Conservation (phyloP, 2,113 vertebrate genomes). For the Piprites chloris region DNA sequence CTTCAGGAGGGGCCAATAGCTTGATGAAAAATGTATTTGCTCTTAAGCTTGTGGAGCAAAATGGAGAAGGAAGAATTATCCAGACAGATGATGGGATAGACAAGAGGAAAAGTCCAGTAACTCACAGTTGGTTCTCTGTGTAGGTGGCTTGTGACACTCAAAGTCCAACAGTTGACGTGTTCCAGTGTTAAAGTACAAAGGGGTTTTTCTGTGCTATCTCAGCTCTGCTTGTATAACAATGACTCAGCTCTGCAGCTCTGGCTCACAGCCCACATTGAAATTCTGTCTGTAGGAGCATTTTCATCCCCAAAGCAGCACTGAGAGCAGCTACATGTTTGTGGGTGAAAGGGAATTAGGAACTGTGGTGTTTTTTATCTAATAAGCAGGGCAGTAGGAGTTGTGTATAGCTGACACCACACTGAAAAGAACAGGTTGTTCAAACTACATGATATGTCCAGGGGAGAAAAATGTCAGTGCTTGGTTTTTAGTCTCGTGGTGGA, state of each 20-base stretch:
- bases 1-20: neutral
- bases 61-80: neutral
- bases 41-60: neutral
- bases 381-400: neutral
- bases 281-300: neutral
- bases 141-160: neutral
- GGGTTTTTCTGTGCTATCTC: neutral
- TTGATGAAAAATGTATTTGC: neutral
- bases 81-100: neutral
- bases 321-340: neutral
- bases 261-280: neutral
- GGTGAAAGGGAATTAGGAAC: neutral
- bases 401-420: neutral
- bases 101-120: neutral
- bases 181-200: neutral
- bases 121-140: neutral
- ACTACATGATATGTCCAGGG: neutral
- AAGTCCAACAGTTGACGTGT: slow-evolving; percentile 2
- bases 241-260: slow-evolving; percentile 64
- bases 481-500: neutral
- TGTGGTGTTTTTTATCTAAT: neutral
- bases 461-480: neutral
- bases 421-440: neutral
- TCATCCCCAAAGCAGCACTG: neutral
- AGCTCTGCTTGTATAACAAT: slow-evolving; percentile 25